Evolutionary conservation across 2,113 vertebrate genomes (phyloP).

Genomic region (Callipepla californica): DNA sequence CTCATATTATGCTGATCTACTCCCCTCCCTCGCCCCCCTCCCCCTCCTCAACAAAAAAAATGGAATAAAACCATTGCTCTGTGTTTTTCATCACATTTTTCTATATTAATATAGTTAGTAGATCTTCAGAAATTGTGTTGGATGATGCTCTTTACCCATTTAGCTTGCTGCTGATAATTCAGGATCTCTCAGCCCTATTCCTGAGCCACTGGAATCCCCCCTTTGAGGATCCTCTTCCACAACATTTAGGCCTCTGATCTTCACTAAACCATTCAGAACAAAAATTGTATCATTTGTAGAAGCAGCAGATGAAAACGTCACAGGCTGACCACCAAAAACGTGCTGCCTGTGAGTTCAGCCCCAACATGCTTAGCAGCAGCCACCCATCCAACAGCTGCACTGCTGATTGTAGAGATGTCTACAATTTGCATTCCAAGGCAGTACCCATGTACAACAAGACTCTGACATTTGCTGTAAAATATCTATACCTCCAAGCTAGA

Average conservation of each 20-base stretch:
- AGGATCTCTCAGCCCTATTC: background rate
- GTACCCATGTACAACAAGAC: background rate
- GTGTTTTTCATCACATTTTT: constrained; percentile 38
- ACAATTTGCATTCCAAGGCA: background rate
- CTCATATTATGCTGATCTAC: constrained; percentile 9
- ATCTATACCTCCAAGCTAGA: background rate
- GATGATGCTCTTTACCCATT: background rate
- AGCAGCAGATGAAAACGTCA: background rate
- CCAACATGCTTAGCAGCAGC: background rate
- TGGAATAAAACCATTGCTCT: constrained; percentile 25
- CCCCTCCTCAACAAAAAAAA: background rate
- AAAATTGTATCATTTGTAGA: background rate
- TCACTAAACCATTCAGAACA: background rate
- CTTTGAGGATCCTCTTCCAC: background rate
- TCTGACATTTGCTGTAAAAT: background rate
- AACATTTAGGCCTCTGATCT: background rate
- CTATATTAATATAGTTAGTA: constrained; percentile 7
- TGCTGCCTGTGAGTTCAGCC: background rate
- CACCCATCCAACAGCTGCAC: background rate
- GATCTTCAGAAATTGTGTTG: background rate
- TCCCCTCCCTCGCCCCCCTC: too few species aligned
- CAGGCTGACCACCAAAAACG: background rate
- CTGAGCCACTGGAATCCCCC: background rate
- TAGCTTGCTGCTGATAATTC: background rate
- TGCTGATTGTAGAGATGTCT: background rate